phyloP scores from a whole-genome alignment of 2,113 vertebrate species.

The Blennius ocellaris region DNA sequence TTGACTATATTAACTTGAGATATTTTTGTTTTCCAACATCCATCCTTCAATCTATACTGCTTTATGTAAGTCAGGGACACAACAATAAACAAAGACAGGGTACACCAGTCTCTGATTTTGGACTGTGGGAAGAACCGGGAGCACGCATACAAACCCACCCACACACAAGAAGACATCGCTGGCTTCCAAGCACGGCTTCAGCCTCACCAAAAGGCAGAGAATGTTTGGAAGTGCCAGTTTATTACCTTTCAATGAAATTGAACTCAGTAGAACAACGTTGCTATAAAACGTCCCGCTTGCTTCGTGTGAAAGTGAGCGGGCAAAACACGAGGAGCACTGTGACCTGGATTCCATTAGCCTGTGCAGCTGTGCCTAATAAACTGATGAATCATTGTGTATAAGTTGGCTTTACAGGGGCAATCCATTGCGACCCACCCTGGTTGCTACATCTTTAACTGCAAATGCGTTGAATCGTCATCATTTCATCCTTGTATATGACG shows the following conservation, averaged over 20 bases:
- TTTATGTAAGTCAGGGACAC: too few species aligned
- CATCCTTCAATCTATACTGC: too few species aligned
- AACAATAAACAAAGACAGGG: too few species aligned
- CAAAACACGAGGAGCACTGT: neutral
- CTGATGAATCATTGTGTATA: conserved; percentile 34
- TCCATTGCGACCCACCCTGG: conserved; percentile 15
- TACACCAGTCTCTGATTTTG: too few species aligned
- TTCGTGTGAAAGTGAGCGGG: neutral
- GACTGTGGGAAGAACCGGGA: too few species aligned
- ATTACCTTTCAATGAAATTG: neutral
- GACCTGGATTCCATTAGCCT: conserved; percentile 20
- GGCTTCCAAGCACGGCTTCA: neutral
- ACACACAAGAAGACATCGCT: too few species aligned
- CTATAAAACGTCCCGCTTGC: neutral
- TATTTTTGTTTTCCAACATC: too few species aligned
- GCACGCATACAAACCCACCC: too few species aligned
- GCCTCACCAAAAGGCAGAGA: neutral
- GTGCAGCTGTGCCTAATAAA: conserved; percentile 49
- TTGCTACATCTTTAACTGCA: conserved; percentile 19
- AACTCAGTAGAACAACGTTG: neutral
- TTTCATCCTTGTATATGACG: neutral
- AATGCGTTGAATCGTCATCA: neutral
- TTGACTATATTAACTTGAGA: too few species aligned
- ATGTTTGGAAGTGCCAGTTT: neutral
- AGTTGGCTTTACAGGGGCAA: conserved; percentile 28